These are phyloP conservation scores for Corythornis cristatus DNA, from an alignment of 2,113 vertebrate genomes.

Conservation along the genomic window DNA sequence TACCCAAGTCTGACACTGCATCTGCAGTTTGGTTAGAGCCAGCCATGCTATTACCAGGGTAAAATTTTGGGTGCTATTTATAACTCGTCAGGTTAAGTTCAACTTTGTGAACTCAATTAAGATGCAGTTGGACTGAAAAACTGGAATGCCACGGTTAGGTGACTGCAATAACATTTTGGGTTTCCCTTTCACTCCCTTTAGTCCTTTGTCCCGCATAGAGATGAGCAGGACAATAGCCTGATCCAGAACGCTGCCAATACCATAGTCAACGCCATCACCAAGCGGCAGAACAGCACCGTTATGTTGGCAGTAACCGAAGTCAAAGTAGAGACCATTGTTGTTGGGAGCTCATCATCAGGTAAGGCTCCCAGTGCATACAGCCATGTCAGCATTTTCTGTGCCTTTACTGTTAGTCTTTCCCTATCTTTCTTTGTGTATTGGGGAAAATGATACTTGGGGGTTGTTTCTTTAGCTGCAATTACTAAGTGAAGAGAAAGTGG, in stretches of 20 bases:
- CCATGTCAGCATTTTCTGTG: neutral
- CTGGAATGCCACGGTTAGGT: neutral
- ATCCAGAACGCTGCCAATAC: conserved; percentile 86
- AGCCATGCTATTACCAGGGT: neutral
- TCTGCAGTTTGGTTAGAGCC: neutral
- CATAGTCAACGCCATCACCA: conserved; percentile 87
- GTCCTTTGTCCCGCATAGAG: conserved; percentile 84
- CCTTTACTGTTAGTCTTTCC: neutral
- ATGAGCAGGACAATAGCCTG: conserved; percentile 79
- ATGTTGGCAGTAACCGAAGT: conserved; percentile 91
- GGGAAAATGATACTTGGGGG: rapidly evolving
- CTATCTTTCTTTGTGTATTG: neutral
- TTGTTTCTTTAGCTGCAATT: neutral
- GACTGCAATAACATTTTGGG: neutral
- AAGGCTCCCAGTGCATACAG: neutral
- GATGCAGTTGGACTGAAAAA: neutral
- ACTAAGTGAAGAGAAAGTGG: neutral
- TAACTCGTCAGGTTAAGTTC: neutral
- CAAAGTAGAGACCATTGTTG: conserved; percentile 84
- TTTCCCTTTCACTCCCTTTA: conserved; percentile 11
- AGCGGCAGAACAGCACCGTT: conserved; percentile 89
- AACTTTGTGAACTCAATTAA: neutral
- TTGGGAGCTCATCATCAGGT: conserved; percentile 80
- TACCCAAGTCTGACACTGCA: neutral
- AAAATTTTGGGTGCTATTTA: neutral